Evolutionary conservation across 1,140 invertebrate species (phyloP).

Genomic region (Hormaphis cornu): DNA sequence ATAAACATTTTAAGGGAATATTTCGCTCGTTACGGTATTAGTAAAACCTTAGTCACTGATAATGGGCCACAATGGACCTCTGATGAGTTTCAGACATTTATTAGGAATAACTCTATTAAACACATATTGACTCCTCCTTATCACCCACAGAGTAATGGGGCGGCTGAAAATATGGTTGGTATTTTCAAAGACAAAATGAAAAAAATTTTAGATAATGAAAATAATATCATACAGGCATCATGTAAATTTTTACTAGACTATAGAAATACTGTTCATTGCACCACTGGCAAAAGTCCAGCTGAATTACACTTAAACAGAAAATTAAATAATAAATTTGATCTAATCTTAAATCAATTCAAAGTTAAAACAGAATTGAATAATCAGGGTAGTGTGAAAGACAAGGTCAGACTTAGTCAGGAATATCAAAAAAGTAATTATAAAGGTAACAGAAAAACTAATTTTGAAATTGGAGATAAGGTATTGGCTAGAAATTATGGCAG

Average conservation of each 20-base stretch:
- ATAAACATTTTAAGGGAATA: conserved; percentile 34
- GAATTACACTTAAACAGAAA: conserved; percentile 35
- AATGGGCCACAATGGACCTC: conserved; percentile 39
- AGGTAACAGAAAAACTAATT: conserved; percentile 7
- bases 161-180: conserved; percentile 37
- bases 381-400: not conserved
- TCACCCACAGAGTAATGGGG: conserved; percentile 38
- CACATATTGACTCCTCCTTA: conserved; percentile 36
- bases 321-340: conserved; percentile 29
- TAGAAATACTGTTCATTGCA: conserved; percentile 20
- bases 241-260: conserved; percentile 24
- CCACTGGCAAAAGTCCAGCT: conserved; percentile 30
- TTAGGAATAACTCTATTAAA: conserved; percentile 36
- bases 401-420: not conserved
- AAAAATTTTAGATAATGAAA: not conserved
- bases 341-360: not conserved
- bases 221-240: not conserved
- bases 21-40: conserved; percentile 37
- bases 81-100: conserved; percentile 38
- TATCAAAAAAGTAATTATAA: not conserved
- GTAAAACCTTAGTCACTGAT: conserved; percentile 38
- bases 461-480: not conserved
- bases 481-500: not conserved
- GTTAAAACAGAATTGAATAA: not conserved
- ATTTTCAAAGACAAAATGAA: conserved; percentile 16